A percentile compares a stretch with the other conserved stretches of the same genome.
Evolutionary conservation across 53 echinoderm and acorn worm genomes (phyloP).

Genomic region (Holothuria scabra): DNA sequence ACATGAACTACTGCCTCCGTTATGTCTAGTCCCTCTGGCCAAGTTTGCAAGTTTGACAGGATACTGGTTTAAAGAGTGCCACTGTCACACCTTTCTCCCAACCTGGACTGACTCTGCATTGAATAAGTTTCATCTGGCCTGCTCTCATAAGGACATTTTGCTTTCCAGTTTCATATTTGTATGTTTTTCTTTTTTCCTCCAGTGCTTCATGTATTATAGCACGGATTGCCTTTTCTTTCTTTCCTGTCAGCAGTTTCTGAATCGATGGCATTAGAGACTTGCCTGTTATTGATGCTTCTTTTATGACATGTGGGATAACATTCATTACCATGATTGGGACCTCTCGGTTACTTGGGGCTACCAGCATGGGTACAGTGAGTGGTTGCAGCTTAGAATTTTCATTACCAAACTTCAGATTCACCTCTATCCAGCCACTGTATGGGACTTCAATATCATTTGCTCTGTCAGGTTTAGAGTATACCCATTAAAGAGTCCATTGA

Average conservation of each 20-base stretch:
- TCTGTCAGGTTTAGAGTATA: neutral
- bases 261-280: neutral
- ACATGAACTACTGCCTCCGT: conserved; percentile 27
- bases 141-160: conserved; percentile 6
- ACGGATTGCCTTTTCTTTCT: neutral
- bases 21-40: conserved; percentile 33
- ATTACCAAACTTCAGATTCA: neutral
- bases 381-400: neutral
- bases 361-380: conserved; percentile 36
- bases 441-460: conserved; percentile 41
- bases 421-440: conserved; percentile 40
- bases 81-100: neutral
- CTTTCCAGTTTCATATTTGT: conserved; percentile 4
- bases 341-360: neutral
- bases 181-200: neutral
- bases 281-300: neutral
- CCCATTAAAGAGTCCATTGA: conserved; percentile 17
- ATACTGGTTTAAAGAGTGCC: conserved; percentile 46
- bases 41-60: neutral
- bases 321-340: conserved; percentile 30
- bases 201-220: neutral
- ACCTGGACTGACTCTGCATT: conserved; percentile 22
- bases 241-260: neutral
- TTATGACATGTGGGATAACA: conserved; percentile 39
- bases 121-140: conserved; percentile 3